phyloP scores from a whole-genome alignment of 2,888 invertebrate genomes.

The Ectropis crepuscularia region DNA sequence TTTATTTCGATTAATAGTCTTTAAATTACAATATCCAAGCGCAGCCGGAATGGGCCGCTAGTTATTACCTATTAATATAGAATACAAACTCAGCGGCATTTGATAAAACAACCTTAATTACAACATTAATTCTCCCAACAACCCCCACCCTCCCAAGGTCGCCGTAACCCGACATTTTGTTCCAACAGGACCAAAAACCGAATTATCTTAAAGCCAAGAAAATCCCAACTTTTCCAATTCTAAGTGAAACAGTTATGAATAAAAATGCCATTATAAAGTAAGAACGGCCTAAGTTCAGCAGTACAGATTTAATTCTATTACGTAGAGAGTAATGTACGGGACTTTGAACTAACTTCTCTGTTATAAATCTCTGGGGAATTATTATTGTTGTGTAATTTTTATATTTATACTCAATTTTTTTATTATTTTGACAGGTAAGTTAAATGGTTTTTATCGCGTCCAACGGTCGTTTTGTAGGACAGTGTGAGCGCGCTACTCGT shows the following conservation, averaged over 20 bases:
- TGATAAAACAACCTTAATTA: no score
- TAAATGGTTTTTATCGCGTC: no score
- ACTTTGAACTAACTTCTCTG: conserved; percentile 22
- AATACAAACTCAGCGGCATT: no score
- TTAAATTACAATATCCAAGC: no score
- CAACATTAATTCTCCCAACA: background rate
- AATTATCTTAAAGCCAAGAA: conserved; percentile 23
- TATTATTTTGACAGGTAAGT: no score
- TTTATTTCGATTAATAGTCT: no score
- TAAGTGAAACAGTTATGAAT: conserved; percentile 33
- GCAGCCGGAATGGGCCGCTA: no score
- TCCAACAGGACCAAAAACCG: conserved; percentile 7
- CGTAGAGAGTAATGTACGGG: conserved; percentile 30
- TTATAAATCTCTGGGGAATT: background rate
- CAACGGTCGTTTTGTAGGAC: no score
- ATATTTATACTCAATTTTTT: no score
- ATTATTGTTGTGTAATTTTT: background rate
- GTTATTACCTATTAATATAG: no score
- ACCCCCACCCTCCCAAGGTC: background rate
- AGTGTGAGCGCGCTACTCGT: no score
- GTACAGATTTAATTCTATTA: conserved; percentile 33
- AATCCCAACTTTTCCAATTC: conserved; percentile 28
- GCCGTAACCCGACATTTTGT: background rate
- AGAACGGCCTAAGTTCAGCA: conserved; percentile 26
- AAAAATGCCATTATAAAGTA: conserved; percentile 34